Evolutionary conservation across 2,888 invertebrate genomes (phyloP).

Genomic region (Eubasilissa splendida): DNA sequence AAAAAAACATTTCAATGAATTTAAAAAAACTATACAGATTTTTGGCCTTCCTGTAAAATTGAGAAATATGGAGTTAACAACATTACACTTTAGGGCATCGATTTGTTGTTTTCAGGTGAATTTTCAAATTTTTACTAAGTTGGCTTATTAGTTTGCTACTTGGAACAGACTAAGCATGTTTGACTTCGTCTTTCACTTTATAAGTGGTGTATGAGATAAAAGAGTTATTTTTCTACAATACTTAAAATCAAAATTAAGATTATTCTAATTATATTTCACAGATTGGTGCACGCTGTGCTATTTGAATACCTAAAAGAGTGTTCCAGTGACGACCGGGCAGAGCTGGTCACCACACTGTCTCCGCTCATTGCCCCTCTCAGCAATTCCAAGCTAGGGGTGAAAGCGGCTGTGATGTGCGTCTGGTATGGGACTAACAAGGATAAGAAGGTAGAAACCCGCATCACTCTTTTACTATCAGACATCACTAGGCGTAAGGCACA

Average conservation of each 20-base stretch:
- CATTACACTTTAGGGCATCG: no score
- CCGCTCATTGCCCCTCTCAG: constrained; percentile 77
- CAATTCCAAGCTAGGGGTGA: constrained; percentile 87
- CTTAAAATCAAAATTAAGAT: neutral
- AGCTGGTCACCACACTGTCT: constrained; percentile 82
- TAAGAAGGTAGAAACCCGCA: constrained; percentile 72
- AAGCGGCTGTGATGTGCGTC: constrained; percentile 86
- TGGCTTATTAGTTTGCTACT: no score
- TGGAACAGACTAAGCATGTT: no score
- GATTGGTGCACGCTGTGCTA: constrained; percentile 86
- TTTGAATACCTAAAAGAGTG: constrained; percentile 87
- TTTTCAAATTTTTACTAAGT: no score
- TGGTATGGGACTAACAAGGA: constrained; percentile 91
- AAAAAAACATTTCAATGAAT: no score
- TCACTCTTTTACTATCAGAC: constrained; percentile 21
- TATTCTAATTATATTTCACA: constrained; percentile 59
- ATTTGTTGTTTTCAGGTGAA: no score
- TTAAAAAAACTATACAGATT: no score
- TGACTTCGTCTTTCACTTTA: no score
- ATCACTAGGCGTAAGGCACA: neutral
- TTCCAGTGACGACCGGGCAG: constrained; percentile 78
- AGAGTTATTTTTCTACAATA: neutral
- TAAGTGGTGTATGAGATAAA: no score
- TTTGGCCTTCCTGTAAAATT: no score
- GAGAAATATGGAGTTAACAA: no score